Percentiles rank a stretch among this genome's conserved stretches.
Evolutionary conservation across 2,888 invertebrate genomes (phyloP).

Genomic region (Atherix ibis): DNA sequence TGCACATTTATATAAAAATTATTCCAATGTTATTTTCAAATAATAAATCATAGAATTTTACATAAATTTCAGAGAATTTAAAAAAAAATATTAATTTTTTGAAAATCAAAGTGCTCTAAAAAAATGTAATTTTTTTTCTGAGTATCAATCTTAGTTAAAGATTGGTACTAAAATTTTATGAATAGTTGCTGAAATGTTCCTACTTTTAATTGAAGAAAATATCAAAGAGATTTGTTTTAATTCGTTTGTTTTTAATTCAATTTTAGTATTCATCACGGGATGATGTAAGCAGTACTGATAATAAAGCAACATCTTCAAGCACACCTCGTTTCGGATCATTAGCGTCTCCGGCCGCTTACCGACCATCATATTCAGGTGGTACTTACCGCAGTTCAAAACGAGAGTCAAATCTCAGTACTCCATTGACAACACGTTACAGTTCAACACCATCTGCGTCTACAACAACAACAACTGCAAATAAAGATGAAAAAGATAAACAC

Average conservation of each 20-base stretch:
- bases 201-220: background rate
- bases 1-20: too few species aligned
- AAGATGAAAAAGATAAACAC: slow-evolving; percentile 13
- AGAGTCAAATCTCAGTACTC: slow-evolving; percentile 14
- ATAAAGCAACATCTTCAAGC: slow-evolving; percentile 9
- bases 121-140: too few species aligned
- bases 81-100: too few species aligned
- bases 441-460: slow-evolving; percentile 18
- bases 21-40: too few species aligned
- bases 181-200: background rate
- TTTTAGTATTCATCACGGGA: slow-evolving; percentile 26
- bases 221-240: background rate
- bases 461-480: slow-evolving; percentile 11
- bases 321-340: slow-evolving; percentile 21
- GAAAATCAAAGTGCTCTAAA: too few species aligned
- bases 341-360: slow-evolving; percentile 26
- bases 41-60: too few species aligned
- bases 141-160: too few species aligned
- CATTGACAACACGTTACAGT: slow-evolving; percentile 20
- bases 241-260: background rate
- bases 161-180: too few species aligned
- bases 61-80: too few species aligned
- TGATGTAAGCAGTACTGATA: slow-evolving; percentile 17
- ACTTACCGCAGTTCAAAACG: slow-evolving; percentile 28
- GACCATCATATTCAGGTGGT: slow-evolving; percentile 32